phyloP scores from a whole-genome alignment of 2,797 vertebrate species.

The Forpus xanthops region DNA sequence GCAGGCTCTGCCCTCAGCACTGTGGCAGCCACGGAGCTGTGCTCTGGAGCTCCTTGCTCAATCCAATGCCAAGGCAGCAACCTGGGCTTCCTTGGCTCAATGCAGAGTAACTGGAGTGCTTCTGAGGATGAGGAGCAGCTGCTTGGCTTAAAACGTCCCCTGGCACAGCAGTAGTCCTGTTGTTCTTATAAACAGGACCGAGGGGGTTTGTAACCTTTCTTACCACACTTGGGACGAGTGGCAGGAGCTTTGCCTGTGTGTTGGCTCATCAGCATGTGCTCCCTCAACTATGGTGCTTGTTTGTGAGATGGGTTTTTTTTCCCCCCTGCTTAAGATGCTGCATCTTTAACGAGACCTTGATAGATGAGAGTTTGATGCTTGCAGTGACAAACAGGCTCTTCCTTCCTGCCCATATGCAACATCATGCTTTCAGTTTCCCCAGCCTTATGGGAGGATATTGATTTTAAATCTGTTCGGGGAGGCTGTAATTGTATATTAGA shows the following conservation, averaged over 20 bases:
- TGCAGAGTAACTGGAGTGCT: background rate
- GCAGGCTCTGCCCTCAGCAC: background rate
- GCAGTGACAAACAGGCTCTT: conserved; percentile 86
- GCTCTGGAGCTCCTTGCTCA: background rate
- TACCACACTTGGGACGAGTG: background rate
- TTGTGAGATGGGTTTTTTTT: background rate
- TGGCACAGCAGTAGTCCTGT: background rate
- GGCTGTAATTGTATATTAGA: conserved; percentile 86
- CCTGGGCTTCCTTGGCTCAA: background rate
- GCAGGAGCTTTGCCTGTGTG: background rate
- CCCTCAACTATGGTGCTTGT: background rate
- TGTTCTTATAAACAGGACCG: background rate
- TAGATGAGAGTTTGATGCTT: conserved; percentile 73
- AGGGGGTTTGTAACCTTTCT: conserved; percentile 16
- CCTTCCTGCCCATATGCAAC: conserved; percentile 83
- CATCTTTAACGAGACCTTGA: conserved; percentile 73
- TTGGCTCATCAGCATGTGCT: background rate
- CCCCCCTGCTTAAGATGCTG: conserved; percentile 14
- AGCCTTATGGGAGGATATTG: conserved; percentile 87
- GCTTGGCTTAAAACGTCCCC: background rate
- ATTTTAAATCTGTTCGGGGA: conserved; percentile 86
- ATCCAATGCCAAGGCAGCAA: background rate
- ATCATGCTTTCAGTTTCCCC: conserved; percentile 81
- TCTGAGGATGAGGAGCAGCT: background rate
- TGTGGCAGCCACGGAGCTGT: background rate